These are phyloP conservation scores for Mola mola DNA, from an alignment of 2,113 vertebrate genomes.

Conservation along the genomic window DNA sequence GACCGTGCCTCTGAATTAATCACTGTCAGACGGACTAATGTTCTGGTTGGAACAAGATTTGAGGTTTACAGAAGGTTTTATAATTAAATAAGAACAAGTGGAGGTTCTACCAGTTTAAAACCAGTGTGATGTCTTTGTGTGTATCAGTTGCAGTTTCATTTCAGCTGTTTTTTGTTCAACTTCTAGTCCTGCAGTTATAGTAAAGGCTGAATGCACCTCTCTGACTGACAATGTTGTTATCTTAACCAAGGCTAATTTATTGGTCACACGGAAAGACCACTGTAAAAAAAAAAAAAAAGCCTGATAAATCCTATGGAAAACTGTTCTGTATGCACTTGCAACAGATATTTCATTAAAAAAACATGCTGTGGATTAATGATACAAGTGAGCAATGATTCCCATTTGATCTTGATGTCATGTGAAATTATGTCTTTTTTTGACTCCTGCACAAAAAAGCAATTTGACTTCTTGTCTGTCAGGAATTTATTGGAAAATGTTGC, in stretches of 20 bases:
- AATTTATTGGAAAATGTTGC: slow-evolving; percentile 8
- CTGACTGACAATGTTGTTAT: background rate
- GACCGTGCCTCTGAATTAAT: slow-evolving; percentile 36
- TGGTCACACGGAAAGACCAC: background rate
- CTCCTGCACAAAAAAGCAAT: slow-evolving; percentile 19
- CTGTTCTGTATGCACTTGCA: background rate
- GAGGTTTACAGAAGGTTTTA: background rate
- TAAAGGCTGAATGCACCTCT: background rate
- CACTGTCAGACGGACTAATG: slow-evolving; percentile 20
- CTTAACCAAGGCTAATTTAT: slow-evolving; percentile 1
- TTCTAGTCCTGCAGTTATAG: too few species aligned
- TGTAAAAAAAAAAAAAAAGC: background rate
- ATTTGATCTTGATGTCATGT: background rate
- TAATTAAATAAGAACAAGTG: background rate
- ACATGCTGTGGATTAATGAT: background rate
- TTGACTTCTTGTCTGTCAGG: slow-evolving; percentile 11
- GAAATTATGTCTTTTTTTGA: slow-evolving; percentile 7
- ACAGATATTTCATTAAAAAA: slow-evolving; percentile 7
- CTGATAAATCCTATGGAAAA: slow-evolving; percentile 6
- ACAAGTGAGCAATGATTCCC: slow-evolving; percentile 10
- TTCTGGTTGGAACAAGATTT: background rate
- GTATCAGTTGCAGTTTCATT: too few species aligned
- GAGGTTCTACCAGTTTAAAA: too few species aligned
- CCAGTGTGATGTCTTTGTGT: too few species aligned
- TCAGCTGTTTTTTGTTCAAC: too few species aligned